Base-by-base conservation (phyloP, 1,140 invertebrate species). In the Elysia chlorotica region DNA sequence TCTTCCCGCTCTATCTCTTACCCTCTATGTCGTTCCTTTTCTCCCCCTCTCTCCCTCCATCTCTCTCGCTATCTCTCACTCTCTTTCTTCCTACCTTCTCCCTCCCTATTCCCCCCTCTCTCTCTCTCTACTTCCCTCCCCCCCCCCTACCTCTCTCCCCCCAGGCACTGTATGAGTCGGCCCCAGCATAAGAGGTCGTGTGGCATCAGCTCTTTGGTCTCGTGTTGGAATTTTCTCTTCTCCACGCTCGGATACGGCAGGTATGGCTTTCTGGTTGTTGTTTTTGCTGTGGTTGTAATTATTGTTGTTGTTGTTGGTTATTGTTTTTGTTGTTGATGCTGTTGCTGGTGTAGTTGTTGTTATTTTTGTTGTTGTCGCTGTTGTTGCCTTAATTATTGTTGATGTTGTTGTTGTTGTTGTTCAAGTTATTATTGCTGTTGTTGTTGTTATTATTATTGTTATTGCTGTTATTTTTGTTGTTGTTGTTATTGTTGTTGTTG, bases 161-260 rank as follows among this genome's bases (percentile, higher is more conserved):
- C 4, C 71, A 86, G 85, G 85, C 78, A 81, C 61, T 86, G 85
- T 65, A 83, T 86, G 68, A 83, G 82, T 71, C 74, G 84, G n/a
- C 85, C 85, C 0, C 85, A 86, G 73, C 84, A 85, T 77, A 82
- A 78, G 37, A 82, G 77, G 31, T 85, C 84, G 2, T 85, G 84
- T 76, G 85, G 85, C 2, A 79, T 85, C 38, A 83, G 84, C 1
- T 83, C 85, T 21, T 71, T 86, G 6, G 83, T 85, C 0, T 86
- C 85, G 2, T 86, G 85, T 67, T 86, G 85, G 85, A 86, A 86
- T 65, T 86, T 81, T 65, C 73, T 86, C 10, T 86, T 82, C 71
- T 83, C 79, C 65, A 81, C 76, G 1, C 71, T 86, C 3, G 85
- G 85, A 33, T 75, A 81, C 79, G 85, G 85, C 65, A 84, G 75